Conservation (phyloP, 2,888 invertebrate genomes). For the Odiellus spinosus region DNA sequence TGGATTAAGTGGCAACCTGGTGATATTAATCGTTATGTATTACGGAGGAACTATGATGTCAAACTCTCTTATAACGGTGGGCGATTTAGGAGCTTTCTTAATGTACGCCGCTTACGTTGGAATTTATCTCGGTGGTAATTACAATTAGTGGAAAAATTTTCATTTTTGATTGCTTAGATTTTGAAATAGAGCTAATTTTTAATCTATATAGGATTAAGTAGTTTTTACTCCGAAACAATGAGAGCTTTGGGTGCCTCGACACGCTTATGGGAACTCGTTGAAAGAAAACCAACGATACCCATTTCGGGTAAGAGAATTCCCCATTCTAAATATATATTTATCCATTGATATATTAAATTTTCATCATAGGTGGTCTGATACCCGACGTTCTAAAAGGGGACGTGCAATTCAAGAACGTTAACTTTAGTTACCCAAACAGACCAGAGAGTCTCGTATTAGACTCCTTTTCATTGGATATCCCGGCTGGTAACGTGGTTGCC, state of each 20-base stretch:
- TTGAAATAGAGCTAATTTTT: neutral
- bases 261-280: constrained; percentile 75
- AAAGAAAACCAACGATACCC: constrained; percentile 60
- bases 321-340: too few species aligned
- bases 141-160: neutral
- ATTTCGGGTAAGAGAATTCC: constrained; percentile 45
- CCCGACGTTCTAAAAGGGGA: constrained; percentile 46
- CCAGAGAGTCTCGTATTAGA: constrained; percentile 43
- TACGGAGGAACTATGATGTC: constrained; percentile 80
- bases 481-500: constrained; percentile 56
- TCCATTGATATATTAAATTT: too few species aligned
- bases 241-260: constrained; percentile 81
- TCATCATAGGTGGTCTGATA: constrained; percentile 49
- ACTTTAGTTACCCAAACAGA: constrained; percentile 54
- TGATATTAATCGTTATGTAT: constrained; percentile 78
- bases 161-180: constrained; percentile 4
- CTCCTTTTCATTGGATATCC: constrained; percentile 47
- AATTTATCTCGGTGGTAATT: constrained; percentile 59
- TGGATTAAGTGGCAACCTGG: constrained; percentile 73
- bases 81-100: constrained; percentile 80
- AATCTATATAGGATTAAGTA: constrained; percentile 42
- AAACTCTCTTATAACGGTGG: constrained; percentile 50
- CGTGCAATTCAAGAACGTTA: constrained; percentile 54
- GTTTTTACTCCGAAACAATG: constrained; percentile 84
- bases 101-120: constrained; percentile 88